A percentile compares a stretch with the other conserved stretches of the same genome.
These are phyloP conservation scores for Iphiclides podalirius DNA, from an alignment of 2,888 invertebrate genomes.

Conservation along the genomic window DNA sequence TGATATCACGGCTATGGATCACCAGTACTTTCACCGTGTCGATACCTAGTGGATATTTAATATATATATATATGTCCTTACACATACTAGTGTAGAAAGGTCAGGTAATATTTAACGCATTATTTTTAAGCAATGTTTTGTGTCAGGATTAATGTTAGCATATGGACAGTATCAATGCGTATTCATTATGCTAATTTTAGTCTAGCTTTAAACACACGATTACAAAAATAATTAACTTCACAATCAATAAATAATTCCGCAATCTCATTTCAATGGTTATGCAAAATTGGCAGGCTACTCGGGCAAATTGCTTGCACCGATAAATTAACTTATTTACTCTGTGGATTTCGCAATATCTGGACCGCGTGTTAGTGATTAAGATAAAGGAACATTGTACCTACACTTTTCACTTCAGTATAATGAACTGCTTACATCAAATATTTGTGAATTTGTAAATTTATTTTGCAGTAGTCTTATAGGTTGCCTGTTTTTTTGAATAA, in stretches of 20 bases:
- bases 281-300: slow-evolving; percentile 24
- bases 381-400: slow-evolving; percentile 20
- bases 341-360: slow-evolving; percentile 15
- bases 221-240: background rate
- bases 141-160: background rate
- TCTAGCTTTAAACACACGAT: background rate
- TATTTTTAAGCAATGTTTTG: background rate
- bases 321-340: slow-evolving; percentile 24
- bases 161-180: background rate
- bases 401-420: slow-evolving; percentile 10
- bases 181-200: background rate
- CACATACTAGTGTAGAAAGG: background rate
- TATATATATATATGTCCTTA: background rate
- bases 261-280: slow-evolving; percentile 26
- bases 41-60: slow-evolving; percentile 31
- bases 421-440: slow-evolving; percentile 1
- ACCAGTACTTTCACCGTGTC: slow-evolving; percentile 69
- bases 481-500: no score
- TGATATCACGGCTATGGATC: slow-evolving; percentile 65
- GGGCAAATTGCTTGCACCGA: slow-evolving; percentile 22
- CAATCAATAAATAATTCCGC: slow-evolving; percentile 20
- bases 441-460: slow-evolving; percentile 6
- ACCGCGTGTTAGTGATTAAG: slow-evolving; percentile 21
- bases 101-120: background rate
- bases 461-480: no score